These are phyloP conservation scores for Noctua janthe DNA, from an alignment of 2,888 invertebrate species.

Conservation along the genomic window DNA sequence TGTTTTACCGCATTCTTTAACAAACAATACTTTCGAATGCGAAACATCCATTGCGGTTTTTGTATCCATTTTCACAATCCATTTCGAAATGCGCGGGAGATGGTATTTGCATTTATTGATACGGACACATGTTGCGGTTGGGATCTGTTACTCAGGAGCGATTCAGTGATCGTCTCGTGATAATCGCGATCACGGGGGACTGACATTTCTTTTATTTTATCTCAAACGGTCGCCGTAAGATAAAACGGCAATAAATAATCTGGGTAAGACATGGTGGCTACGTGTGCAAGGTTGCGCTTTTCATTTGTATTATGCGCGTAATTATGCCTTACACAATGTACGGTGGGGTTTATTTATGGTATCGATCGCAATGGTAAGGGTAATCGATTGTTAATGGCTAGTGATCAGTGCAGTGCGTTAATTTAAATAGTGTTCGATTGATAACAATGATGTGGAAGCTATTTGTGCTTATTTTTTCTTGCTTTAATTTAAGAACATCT, in stretches of 20 bases:
- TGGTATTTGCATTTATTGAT: slow-evolving; percentile 62
- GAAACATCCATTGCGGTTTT: slow-evolving; percentile 68
- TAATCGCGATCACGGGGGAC: slow-evolving; percentile 87
- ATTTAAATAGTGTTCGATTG: slow-evolving; percentile 73
- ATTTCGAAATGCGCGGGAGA: slow-evolving; percentile 46
- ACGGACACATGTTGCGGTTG: slow-evolving; percentile 54
- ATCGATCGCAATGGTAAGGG: slow-evolving; percentile 73
- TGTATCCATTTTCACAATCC: background rate
- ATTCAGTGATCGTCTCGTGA: slow-evolving; percentile 86
- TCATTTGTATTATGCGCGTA: slow-evolving; percentile 86
- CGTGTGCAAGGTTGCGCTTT: slow-evolving; percentile 86
- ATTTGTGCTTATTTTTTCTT: background rate
- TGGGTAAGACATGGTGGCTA: slow-evolving; percentile 81
- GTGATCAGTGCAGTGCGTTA: slow-evolving; percentile 75
- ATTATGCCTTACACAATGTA: slow-evolving; percentile 82
- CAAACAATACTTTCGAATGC: slow-evolving; percentile 38
- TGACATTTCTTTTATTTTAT: slow-evolving; percentile 90
- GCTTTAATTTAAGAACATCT: background rate
- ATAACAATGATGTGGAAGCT: slow-evolving; percentile 18
- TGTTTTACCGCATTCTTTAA: slow-evolving; percentile 76
- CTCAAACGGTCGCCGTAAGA: slow-evolving; percentile 85
- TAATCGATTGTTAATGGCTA: slow-evolving; percentile 81
- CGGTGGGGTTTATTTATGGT: slow-evolving; percentile 79
- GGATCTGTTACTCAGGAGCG: slow-evolving; percentile 76
- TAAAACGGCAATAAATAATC: slow-evolving; percentile 89